phyloP scores from a whole-genome alignment of 2,797 vertebrate species.

The Enoplosus armatus region DNA sequence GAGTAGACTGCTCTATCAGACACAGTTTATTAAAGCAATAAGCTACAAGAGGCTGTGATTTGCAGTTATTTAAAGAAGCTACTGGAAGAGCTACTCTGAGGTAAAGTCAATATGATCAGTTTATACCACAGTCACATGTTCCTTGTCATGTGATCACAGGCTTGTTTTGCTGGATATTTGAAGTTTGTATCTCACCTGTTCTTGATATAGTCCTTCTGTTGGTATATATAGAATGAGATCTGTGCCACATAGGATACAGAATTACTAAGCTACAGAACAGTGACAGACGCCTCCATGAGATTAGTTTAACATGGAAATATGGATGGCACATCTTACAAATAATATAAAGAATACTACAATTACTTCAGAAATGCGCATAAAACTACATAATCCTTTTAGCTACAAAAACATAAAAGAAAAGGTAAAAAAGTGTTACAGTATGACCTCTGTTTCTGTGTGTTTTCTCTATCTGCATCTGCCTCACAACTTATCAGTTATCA shows the following conservation, averaged over 20 bases:
- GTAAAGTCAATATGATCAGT: background rate
- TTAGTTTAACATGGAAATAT: background rate
- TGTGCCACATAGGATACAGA: background rate
- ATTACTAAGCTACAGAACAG: background rate
- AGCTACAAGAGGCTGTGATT: constrained; percentile 22
- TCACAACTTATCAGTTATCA: constrained; percentile 22
- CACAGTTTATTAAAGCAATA: constrained; percentile 48
- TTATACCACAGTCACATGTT: background rate
- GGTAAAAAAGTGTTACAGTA: background rate
- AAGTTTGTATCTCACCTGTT: background rate
- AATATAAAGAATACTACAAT: background rate
- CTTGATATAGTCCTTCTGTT: background rate
- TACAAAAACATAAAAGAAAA: background rate
- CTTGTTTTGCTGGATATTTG: background rate
- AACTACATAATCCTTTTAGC: background rate
- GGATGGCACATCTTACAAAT: background rate
- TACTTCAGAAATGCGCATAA: background rate
- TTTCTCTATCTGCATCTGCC: constrained; percentile 9
- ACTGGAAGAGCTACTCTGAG: constrained; percentile 12
- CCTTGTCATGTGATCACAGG: background rate
- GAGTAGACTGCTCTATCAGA: constrained; percentile 24
- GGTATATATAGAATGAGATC: background rate
- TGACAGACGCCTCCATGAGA: background rate
- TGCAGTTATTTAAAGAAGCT: constrained; percentile 21
- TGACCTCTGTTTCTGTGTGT: constrained; percentile 18